These are phyloP conservation scores for Ectobius pallidus DNA, from an alignment of 2,888 invertebrate genomes.

Conservation along the genomic window DNA sequence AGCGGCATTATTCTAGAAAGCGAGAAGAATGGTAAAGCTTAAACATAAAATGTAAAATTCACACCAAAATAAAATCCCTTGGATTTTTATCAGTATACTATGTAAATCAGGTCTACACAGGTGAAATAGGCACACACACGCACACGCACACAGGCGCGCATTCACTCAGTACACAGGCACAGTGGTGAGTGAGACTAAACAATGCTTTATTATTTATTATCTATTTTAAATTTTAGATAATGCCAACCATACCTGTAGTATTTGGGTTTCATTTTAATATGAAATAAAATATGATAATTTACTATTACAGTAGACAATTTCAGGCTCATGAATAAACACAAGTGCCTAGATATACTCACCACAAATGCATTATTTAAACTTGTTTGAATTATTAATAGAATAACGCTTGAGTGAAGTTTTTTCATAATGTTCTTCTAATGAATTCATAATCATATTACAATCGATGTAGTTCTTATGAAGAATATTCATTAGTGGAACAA, in stretches of 20 bases:
- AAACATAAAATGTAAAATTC: not conserved
- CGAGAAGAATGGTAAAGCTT: constrained; percentile 9
- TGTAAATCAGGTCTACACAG: not conserved
- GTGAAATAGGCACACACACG: constrained; percentile 8
- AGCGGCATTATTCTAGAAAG: not conserved
- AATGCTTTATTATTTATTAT: too few relatives aligned
- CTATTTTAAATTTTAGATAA: not conserved
- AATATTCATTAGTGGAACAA: too few relatives aligned
- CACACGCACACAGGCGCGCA: not conserved
- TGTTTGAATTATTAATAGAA: too few relatives aligned
- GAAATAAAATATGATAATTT: not conserved
- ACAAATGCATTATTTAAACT: too few relatives aligned
- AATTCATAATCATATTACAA: too few relatives aligned
- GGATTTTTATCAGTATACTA: not conserved
- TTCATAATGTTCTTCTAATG: too few relatives aligned
- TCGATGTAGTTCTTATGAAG: too few relatives aligned
- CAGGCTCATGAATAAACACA: too few relatives aligned
- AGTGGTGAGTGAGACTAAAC: constrained; percentile 18
- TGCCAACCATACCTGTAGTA: not conserved
- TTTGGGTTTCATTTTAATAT: constrained; percentile 10
- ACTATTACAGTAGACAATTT: too few relatives aligned
- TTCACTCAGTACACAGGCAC: constrained; percentile 15
- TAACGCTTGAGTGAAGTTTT: too few relatives aligned
- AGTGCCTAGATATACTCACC: too few relatives aligned
- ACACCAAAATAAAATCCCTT: not conserved